Evolutionary conservation across 1,140 invertebrate species (phyloP).

Genomic region (Trypoxylus dichotomus): DNA sequence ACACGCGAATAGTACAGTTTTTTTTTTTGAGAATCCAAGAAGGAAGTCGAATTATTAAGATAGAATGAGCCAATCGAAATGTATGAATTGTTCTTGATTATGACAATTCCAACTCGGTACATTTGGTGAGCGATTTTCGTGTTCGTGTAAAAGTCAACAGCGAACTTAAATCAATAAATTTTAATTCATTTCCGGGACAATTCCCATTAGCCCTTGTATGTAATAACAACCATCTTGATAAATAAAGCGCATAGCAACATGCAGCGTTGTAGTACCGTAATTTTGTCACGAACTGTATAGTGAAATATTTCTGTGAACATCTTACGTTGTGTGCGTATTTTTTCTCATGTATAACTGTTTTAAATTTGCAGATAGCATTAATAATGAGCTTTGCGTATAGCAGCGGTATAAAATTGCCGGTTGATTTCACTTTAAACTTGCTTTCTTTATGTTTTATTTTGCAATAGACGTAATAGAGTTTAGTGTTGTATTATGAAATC

Average conservation of each 20-base stretch:
- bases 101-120: too few relatives aligned
- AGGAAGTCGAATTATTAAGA: too few relatives aligned
- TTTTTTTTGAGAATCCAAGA: too few relatives aligned
- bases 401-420: background rate
- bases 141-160: too few relatives aligned
- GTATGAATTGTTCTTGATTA: too few relatives aligned
- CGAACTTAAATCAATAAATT: too few relatives aligned
- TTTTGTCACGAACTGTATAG: constrained; percentile 18
- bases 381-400: constrained; percentile 5
- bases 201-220: background rate
- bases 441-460: constrained; percentile 2
- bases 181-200: background rate
- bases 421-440: background rate
- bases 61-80: too few relatives aligned
- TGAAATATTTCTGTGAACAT: constrained; percentile 18
- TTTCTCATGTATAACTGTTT: constrained; percentile 23
- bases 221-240: background rate
- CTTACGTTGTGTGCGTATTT: background rate
- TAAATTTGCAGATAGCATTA: constrained; percentile 22
- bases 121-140: too few relatives aligned
- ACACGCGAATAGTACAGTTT: too few relatives aligned
- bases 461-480: background rate
- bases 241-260: background rate
- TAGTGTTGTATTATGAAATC: background rate
- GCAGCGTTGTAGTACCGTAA: background rate